These are phyloP conservation scores for Etheostoma spectabile DNA, from an alignment of 2,113 vertebrate genomes.

Conservation along the genomic window DNA sequence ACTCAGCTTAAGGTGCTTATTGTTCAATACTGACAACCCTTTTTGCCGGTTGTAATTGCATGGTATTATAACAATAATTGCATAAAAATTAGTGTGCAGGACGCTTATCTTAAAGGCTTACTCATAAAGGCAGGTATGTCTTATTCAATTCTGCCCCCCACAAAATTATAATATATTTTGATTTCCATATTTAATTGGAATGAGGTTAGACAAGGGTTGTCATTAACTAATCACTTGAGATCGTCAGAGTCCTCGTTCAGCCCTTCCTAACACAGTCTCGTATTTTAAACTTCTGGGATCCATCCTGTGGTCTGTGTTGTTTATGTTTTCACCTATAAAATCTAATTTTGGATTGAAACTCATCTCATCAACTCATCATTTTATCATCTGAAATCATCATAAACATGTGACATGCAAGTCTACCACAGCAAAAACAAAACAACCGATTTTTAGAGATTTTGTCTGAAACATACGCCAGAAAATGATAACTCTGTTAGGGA, in stretches of 20 bases:
- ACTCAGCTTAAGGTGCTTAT: constrained; percentile 13
- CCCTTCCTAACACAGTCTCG: not conserved
- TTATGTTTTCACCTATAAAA: not conserved
- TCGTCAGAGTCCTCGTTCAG: not conserved
- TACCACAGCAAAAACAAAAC: not conserved
- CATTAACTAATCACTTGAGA: not conserved
- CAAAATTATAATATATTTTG: not conserved
- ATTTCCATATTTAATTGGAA: constrained; percentile 16
- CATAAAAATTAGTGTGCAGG: not conserved
- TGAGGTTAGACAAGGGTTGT: constrained; percentile 19
- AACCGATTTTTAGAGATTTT: not conserved
- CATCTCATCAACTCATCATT: no score
- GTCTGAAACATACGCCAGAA: not conserved
- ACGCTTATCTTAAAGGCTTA: not conserved
- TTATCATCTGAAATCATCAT: no score
- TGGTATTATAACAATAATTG: constrained; percentile 12
- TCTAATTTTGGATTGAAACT: no score
- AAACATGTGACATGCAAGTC: not conserved
- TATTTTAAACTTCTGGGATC: not conserved
- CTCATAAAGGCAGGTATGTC: not conserved
- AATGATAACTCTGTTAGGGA: constrained; percentile 5
- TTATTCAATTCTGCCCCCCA: not conserved
- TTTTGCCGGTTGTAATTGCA: constrained; percentile 34
- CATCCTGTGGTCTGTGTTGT: not conserved
- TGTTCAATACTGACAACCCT: constrained; percentile 18